Percentiles rank a stretch among this genome's conserved stretches.
Evolutionary conservation across 1,140 invertebrate genomes (phyloP).

Genomic region (Phymorhynchus buccinoides): DNA sequence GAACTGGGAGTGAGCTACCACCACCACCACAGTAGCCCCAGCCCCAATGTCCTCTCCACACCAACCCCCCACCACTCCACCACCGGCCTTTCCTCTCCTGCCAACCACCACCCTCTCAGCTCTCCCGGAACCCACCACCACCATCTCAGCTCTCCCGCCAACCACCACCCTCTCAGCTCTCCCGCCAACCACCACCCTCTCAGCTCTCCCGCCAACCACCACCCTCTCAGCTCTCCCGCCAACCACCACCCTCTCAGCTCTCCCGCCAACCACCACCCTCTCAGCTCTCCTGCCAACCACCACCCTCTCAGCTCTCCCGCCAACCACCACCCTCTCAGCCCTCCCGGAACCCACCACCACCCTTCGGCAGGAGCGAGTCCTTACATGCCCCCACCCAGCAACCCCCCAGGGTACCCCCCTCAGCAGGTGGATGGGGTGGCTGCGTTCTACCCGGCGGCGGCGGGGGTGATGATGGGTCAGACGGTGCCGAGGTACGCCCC

Average conservation of each 20-base stretch:
- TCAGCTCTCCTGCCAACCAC: background rate
- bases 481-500: background rate
- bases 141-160: background rate
- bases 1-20: constrained; percentile 14
- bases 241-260: background rate
- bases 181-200: background rate
- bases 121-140: background rate
- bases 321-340: background rate
- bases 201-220: background rate
- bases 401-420: background rate
- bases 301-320: background rate
- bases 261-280: background rate
- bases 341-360: background rate
- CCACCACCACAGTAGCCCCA: too few relatives aligned
- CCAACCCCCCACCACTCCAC: background rate
- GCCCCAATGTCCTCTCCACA: background rate
- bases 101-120: background rate
- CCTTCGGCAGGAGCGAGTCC: background rate
- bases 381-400: background rate
- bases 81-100: background rate
- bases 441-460: background rate
- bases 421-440: background rate
- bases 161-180: background rate
- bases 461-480: background rate
- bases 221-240: background rate